Percentiles rank a stretch among this genome's conserved stretches.
These are phyloP conservation scores for Anthoptus insignis DNA, from an alignment of 2,888 invertebrate species.

Conservation along the genomic window DNA sequence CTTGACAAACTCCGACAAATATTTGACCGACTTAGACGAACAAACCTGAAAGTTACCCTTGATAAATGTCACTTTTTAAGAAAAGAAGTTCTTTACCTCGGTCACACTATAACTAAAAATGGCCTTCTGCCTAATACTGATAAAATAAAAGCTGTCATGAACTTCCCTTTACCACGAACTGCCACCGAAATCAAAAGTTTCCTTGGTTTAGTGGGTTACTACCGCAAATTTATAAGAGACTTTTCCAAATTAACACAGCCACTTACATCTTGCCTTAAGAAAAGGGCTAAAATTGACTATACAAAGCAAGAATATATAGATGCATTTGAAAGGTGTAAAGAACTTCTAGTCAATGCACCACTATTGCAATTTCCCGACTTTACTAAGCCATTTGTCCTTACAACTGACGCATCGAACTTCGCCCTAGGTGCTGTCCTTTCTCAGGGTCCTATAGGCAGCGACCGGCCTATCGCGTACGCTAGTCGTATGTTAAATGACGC, in stretches of 20 bases:
- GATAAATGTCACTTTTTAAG: too few species aligned
- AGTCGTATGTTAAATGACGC: conserved; percentile 24
- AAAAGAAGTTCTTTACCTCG: too few species aligned
- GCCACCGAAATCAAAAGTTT: background rate
- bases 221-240: background rate
- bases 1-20: too few species aligned
- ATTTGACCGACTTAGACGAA: too few species aligned
- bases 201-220: background rate
- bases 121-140: conserved; percentile 37
- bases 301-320: background rate
- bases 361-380: background rate
- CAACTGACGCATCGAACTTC: conserved; percentile 53
- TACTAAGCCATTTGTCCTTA: conserved; percentile 41
- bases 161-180: conserved; percentile 30
- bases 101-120: background rate
- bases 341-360: background rate
- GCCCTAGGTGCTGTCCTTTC: conserved; percentile 54
- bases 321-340: background rate
- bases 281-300: background rate
- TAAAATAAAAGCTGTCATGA: conserved; percentile 50
- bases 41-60: too few species aligned
- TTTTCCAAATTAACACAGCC: background rate
- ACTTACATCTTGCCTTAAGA: background rate
- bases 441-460: conserved; percentile 50
- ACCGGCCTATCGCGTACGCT: conserved; percentile 31